Percentiles rank a stretch among this genome's conserved stretches.
Conservation (phyloP, 1,140 invertebrate genomes). For the Andrena cerasifolii region DNA sequence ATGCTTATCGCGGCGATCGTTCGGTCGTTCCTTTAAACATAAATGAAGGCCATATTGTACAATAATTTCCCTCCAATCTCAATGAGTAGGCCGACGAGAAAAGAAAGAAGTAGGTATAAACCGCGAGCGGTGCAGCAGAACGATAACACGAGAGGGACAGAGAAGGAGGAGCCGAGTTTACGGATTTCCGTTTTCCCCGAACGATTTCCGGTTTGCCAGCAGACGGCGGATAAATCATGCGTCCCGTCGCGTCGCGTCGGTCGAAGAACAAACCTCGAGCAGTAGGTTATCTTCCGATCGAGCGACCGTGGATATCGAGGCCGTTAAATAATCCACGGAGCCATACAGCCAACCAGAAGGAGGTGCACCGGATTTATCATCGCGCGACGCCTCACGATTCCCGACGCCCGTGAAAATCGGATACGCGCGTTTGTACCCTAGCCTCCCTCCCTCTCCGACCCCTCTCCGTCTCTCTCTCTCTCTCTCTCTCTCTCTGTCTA, state of each 20-base stretch:
- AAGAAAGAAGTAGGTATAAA: too few species aligned
- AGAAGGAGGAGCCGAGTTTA: slow-evolving; percentile 26
- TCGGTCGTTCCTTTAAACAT: neutral
- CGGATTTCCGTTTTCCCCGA: slow-evolving; percentile 38
- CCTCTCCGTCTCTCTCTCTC: slow-evolving; percentile 6
- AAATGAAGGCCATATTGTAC: too few species aligned
- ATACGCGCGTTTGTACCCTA: slow-evolving; percentile 12
- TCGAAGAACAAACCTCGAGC: slow-evolving; percentile 37
- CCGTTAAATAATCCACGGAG: slow-evolving; percentile 33
- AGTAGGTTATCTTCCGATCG: slow-evolving; percentile 53
- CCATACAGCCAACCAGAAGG: neutral
- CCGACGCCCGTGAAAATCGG: neutral
- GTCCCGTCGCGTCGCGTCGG: neutral
- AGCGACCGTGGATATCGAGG: slow-evolving; percentile 16
- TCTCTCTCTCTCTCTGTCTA: slow-evolving; percentile 19
- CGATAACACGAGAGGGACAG: neutral
- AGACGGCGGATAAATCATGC: too few species aligned
- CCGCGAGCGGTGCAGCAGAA: neutral
- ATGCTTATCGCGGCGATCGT: too few species aligned
- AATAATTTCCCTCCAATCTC: neutral
- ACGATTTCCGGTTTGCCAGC: slow-evolving; percentile 49
- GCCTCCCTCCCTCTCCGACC: slow-evolving; percentile 17
- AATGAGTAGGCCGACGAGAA: neutral
- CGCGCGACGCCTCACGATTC: slow-evolving; percentile 9
- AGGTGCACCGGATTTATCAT: slow-evolving; percentile 17